A percentile compares a stretch with the other conserved stretches of the same genome.
Conservation (phyloP, 2,888 invertebrate species). For the Amphimallon solstitiale region DNA sequence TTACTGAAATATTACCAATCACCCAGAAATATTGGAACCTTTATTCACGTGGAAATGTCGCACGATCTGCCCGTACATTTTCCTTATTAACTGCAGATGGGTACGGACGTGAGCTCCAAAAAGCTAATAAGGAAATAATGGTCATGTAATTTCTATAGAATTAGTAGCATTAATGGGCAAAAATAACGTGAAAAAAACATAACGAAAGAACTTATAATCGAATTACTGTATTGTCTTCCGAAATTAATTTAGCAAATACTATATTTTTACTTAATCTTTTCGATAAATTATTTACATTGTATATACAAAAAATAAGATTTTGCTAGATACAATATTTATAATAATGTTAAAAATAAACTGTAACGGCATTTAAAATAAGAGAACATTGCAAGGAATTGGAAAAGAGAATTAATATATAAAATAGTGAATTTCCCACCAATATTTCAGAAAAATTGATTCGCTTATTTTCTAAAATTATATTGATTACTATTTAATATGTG, state of each 20-base stretch:
- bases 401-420: too few species aligned
- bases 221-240: background rate
- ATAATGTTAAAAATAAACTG: too few species aligned
- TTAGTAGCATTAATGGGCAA: background rate
- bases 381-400: too few species aligned
- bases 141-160: slow-evolving; percentile 1
- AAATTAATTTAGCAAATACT: background rate
- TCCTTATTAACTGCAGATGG: slow-evolving; percentile 28
- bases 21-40: slow-evolving; percentile 35
- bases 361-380: too few species aligned
- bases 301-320: too few species aligned
- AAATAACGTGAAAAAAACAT: background rate
- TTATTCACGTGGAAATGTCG: slow-evolving; percentile 31
- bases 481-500: too few species aligned
- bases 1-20: slow-evolving; percentile 34
- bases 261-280: too few species aligned
- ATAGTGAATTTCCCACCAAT: too few species aligned
- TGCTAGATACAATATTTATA: too few species aligned
- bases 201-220: background rate
- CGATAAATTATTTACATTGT: too few species aligned
- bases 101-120: background rate
- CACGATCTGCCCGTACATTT: slow-evolving; percentile 33
- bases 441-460: too few species aligned
- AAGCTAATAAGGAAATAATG: slow-evolving; percentile 13
- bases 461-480: too few species aligned